A percentile compares a stretch with the other conserved stretches of the same genome.
phyloP scores from a whole-genome alignment of 1,140 invertebrate genomes.

The Nomia melanderi region DNA sequence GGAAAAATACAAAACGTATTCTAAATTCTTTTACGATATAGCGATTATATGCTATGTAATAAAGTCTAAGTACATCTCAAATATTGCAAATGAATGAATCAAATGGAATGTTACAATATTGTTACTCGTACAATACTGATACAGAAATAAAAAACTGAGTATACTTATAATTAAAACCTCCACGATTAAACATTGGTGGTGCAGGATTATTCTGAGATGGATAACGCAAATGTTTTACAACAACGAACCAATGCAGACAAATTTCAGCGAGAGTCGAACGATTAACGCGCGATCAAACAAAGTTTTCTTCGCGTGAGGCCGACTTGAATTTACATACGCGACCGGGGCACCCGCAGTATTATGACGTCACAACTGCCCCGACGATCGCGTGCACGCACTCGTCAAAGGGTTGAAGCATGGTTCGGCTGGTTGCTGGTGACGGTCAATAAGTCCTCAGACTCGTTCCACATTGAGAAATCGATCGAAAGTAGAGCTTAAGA shows the following conservation, averaged over 20 bases:
- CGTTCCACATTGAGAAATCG: slow-evolving; percentile 64
- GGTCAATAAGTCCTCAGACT: slow-evolving; percentile 62
- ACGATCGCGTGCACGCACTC: slow-evolving; percentile 74
- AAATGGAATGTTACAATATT: too few species aligned
- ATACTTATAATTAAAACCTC: too few species aligned
- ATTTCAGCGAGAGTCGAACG: slow-evolving; percentile 43
- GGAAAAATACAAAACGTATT: too few species aligned
- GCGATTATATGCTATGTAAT: too few species aligned
- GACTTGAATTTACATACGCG: slow-evolving; percentile 79
- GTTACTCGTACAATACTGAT: too few species aligned
- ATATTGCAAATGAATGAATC: too few species aligned
- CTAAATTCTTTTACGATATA: too few species aligned
- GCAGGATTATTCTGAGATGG: background rate
- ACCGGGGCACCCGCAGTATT: slow-evolving; percentile 67
- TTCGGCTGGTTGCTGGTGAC: slow-evolving; percentile 57
- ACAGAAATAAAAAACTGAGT: too few species aligned
- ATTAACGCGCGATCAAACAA: slow-evolving; percentile 77
- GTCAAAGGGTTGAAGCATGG: slow-evolving; percentile 70
- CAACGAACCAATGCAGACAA: background rate
- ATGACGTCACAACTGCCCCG: slow-evolving; percentile 77
- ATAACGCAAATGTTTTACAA: background rate
- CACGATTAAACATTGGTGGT: too few species aligned
- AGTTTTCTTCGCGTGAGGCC: slow-evolving; percentile 75
- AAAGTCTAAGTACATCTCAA: too few species aligned
- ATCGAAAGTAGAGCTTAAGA: slow-evolving; percentile 58